Percentiles rank a stretch among this genome's conserved stretches.
phyloP scores from a whole-genome alignment of 1,140 invertebrate species.

The Trichoplusia ni region DNA sequence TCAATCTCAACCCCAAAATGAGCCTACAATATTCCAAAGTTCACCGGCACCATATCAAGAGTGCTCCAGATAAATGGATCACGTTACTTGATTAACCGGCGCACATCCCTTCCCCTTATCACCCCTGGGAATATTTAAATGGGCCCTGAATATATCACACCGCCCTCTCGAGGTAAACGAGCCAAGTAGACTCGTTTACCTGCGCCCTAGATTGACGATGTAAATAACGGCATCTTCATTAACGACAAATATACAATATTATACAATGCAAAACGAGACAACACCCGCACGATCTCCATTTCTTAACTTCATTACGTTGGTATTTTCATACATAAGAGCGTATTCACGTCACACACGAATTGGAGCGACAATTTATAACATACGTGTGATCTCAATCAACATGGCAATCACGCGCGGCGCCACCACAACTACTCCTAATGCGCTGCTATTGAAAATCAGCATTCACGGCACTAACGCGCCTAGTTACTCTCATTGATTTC shows the following conservation, averaged over 20 bases:
- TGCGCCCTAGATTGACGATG: conserved; percentile 65
- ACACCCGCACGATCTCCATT: not conserved
- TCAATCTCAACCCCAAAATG: conserved; percentile 61
- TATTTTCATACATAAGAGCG: not conserved
- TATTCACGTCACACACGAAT: conserved; percentile 67
- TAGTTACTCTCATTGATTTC: conserved; percentile 58
- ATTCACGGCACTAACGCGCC: conserved; percentile 53
- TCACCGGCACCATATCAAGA: conserved; percentile 73
- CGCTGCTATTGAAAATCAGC: conserved; percentile 66
- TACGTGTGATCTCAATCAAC: conserved; percentile 66
- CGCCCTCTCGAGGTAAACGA: conserved; percentile 64
- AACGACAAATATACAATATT: conserved; percentile 42
- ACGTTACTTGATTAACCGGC: conserved; percentile 80
- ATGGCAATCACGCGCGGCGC: conserved; percentile 69
- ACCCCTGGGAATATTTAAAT: conserved; percentile 79
- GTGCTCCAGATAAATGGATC: conserved; percentile 79
- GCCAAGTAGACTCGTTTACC: conserved; percentile 59
- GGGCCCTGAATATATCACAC: conserved; percentile 74
- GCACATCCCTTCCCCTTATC: conserved; percentile 74
- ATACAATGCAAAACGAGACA: conserved; percentile 21
- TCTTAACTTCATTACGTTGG: not conserved
- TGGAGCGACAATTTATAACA: conserved; percentile 73
- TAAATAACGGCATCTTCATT: conserved; percentile 71
- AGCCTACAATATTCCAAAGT: conserved; percentile 73
- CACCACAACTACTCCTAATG: conserved; percentile 69